Percentiles rank a stretch among this genome's conserved stretches.
These are phyloP conservation scores for Uria lomvia DNA, from an alignment of 2,113 vertebrate species.

Conservation along the genomic window DNA sequence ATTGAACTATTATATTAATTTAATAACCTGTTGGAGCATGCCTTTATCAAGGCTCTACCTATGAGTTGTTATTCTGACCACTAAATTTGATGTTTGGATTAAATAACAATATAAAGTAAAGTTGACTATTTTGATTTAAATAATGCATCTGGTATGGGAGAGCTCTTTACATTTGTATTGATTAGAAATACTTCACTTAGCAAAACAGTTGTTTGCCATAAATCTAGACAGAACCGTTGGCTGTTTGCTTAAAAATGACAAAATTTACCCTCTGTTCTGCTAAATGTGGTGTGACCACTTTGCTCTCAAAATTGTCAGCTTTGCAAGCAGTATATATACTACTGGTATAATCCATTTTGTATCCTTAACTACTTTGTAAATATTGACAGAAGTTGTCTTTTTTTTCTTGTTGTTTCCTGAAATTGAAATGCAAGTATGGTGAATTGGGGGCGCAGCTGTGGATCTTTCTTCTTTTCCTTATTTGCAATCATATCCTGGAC, in stretches of 20 bases:
- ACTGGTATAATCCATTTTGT: neutral
- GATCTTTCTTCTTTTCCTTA: neutral
- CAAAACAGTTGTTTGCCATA: neutral
- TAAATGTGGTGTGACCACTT: neutral
- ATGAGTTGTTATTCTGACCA: neutral
- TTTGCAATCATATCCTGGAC: neutral
- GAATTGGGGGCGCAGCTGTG: neutral
- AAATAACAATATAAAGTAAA: neutral
- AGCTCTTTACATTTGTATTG: neutral
- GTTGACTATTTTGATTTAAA: neutral
- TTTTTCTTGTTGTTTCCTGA: neutral
- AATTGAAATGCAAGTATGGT: neutral
- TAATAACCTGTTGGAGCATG: constrained; percentile 45
- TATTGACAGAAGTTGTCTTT: neutral
- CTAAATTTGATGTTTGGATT: neutral
- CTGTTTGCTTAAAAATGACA: neutral
- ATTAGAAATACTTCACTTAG: neutral
- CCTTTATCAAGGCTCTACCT: neutral
- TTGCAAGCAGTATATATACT: neutral
- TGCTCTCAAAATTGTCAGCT: neutral
- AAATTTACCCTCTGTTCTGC: neutral
- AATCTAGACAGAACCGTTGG: neutral
- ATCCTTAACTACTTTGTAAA: neutral
- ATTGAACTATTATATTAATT: neutral
- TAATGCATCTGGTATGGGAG: neutral